Percentiles rank a stretch among this genome's conserved stretches.
phyloP scores from a whole-genome alignment of 2,888 invertebrate genomes.

The Sarcophaga subvicina region DNA sequence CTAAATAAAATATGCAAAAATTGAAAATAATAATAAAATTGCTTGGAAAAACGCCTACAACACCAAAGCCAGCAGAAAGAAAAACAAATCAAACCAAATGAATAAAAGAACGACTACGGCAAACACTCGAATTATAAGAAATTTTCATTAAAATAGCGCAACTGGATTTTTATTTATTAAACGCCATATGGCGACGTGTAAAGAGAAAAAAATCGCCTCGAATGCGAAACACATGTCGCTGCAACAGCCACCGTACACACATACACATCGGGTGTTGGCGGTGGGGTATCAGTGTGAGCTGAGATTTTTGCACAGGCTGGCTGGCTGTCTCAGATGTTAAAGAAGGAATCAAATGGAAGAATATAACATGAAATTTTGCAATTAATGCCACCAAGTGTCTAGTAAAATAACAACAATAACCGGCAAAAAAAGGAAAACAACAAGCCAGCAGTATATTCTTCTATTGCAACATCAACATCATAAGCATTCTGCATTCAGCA shows the following conservation, averaged over 20 bases:
- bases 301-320: background rate
- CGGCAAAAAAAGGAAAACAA: background rate
- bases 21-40: constrained; percentile 9
- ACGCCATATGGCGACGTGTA: constrained; percentile 52
- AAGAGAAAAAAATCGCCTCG: constrained; percentile 2
- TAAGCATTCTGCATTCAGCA: background rate
- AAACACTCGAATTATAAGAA: constrained; percentile 30
- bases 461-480: background rate
- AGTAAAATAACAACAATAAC: constrained; percentile 51
- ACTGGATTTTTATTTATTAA: constrained; percentile 41
- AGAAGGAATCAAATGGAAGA: constrained; percentile 46
- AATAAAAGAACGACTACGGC: background rate
- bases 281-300: background rate
- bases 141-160: constrained; percentile 34
- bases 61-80: background rate
- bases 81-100: background rate
- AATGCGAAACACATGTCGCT: background rate
- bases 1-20: constrained; percentile 28
- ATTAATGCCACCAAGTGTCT: constrained; percentile 67
- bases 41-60: constrained; percentile 50
- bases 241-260: background rate
- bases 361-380: constrained; percentile 64
- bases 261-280: constrained; percentile 18
- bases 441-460: background rate
- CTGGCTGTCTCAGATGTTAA: constrained; percentile 1